phyloP scores from a whole-genome alignment of 1,140 invertebrate species.

The Anthonomus grandis region DNA sequence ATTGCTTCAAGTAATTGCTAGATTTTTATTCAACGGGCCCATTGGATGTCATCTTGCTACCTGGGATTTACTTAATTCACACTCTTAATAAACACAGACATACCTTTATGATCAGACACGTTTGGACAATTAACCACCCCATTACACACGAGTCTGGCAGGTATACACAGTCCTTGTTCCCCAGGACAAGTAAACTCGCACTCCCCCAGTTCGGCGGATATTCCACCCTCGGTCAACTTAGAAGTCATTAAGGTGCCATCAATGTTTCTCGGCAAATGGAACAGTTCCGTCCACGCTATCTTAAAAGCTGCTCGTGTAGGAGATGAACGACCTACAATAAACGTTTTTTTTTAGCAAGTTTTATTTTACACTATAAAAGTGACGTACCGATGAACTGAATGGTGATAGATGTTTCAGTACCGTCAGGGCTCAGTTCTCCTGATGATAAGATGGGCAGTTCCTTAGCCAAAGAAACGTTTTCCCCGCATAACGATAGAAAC shows the following conservation, averaged over 20 bases:
- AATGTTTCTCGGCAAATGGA: conserved; percentile 75
- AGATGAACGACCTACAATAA: conserved; percentile 58
- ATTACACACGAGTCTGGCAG: conserved; percentile 76
- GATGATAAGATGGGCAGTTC: conserved; percentile 75
- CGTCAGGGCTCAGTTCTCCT: conserved; percentile 64
- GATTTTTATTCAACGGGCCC: too few relatives aligned
- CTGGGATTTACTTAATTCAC: too few relatives aligned
- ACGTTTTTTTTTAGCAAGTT: conserved; percentile 2
- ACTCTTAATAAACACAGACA: too few relatives aligned
- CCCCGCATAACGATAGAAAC: conserved; percentile 74
- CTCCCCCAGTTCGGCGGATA: conserved; percentile 49
- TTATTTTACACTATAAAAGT: neutral
- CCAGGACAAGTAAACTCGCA: conserved; percentile 84
- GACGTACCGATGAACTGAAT: conserved; percentile 41
- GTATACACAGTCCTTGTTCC: conserved; percentile 76
- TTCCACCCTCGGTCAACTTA: conserved; percentile 59
- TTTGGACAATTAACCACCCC: conserved; percentile 84
- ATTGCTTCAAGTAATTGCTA: too few relatives aligned
- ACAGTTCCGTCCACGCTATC: conserved; percentile 86
- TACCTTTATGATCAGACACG: conserved; percentile 43
- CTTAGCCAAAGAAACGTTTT: conserved; percentile 73
- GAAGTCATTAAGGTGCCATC: conserved; percentile 76
- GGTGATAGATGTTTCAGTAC: conserved; percentile 54
- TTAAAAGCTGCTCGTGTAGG: conserved; percentile 78
- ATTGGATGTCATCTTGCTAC: too few relatives aligned